These are phyloP conservation scores for Smittia sp. DNA, from an alignment of 2,888 invertebrate species.

Conservation along the genomic window DNA sequence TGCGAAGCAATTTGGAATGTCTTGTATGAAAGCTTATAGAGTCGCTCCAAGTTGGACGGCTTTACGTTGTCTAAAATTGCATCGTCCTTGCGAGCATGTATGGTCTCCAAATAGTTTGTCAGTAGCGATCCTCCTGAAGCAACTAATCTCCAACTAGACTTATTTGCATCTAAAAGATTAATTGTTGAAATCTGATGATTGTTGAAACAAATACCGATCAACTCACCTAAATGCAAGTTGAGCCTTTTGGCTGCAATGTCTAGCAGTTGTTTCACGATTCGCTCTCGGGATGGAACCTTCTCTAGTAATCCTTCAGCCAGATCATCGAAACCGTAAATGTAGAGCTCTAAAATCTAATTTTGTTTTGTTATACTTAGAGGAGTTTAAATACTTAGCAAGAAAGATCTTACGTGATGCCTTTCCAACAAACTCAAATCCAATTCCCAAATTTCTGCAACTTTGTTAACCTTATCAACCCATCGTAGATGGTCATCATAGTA, in stretches of 20 bases:
- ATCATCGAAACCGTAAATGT: conserved; percentile 62
- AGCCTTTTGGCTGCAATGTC: conserved; percentile 80
- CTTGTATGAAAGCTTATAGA: conserved; percentile 23
- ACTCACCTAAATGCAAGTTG: conserved; percentile 58
- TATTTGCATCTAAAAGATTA: conserved; percentile 60
- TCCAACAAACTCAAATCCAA: conserved; percentile 70
- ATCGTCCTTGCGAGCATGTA: conserved; percentile 46
- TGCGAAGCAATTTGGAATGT: conserved; percentile 29
- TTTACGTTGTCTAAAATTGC: conserved; percentile 18
- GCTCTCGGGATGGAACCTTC: conserved; percentile 66
- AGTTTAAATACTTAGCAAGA: too few species aligned
- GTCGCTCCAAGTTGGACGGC: neutral
- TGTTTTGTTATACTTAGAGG: too few species aligned
- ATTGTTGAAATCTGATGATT: too few species aligned
- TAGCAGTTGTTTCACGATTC: conserved; percentile 68
- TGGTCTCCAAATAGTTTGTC: conserved; percentile 69
- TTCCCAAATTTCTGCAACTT: conserved; percentile 73
- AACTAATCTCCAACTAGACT: conserved; percentile 63
- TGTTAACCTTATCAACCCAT: conserved; percentile 73
- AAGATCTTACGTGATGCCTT: conserved; percentile 71
- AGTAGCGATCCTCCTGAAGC: conserved; percentile 75
- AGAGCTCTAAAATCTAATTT: conserved; percentile 62
- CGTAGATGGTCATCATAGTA: conserved; percentile 56
- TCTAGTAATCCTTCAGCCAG: conserved; percentile 63
- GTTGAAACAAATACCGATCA: too few species aligned